These are phyloP conservation scores for Trichonephila clavipes DNA, from an alignment of 1,140 invertebrate genomes.

Conservation along the genomic window DNA sequence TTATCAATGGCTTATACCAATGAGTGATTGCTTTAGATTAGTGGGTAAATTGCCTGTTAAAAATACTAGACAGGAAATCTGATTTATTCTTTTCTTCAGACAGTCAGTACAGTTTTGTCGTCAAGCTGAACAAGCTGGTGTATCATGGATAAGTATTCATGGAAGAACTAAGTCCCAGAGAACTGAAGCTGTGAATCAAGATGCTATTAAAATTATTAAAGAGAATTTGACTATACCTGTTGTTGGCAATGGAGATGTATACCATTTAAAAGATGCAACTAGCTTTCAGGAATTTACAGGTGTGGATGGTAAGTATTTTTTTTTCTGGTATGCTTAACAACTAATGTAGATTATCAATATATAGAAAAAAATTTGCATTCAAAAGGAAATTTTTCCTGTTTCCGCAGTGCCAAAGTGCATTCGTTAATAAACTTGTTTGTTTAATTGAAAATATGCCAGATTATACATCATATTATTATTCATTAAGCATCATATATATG, in stretches of 20 bases:
- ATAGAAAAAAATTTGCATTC: too few relatives aligned
- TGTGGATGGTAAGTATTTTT: conserved; percentile 87
- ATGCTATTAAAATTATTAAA: conserved; percentile 88
- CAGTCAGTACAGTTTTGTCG: conserved; percentile 88
- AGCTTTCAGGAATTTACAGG: conserved; percentile 85
- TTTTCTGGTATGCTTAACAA: not conserved
- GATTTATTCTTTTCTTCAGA: conserved; percentile 77
- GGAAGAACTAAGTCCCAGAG: conserved; percentile 92
- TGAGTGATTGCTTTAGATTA: too few relatives aligned
- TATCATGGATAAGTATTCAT: conserved; percentile 94
- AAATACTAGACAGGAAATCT: too few relatives aligned
- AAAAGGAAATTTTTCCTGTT: too few relatives aligned
- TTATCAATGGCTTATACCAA: too few relatives aligned
- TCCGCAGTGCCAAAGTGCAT: too few relatives aligned
- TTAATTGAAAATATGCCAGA: not conserved
- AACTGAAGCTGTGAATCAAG: conserved; percentile 88
- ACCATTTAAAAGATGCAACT: conserved; percentile 86
- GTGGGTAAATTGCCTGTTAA: too few relatives aligned
- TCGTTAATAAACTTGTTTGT: too few relatives aligned
- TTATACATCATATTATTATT: not conserved
- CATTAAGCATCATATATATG: too few relatives aligned
- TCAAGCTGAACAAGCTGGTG: conserved; percentile 90
- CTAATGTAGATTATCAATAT: too few relatives aligned
- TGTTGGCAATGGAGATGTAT: conserved; percentile 95
- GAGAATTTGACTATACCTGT: conserved; percentile 89